A percentile compares a stretch with the other conserved stretches of the same genome.
Conservation (phyloP, 2,113 vertebrate genomes). For the Sinocyclocheilus anophthalmus region DNA sequence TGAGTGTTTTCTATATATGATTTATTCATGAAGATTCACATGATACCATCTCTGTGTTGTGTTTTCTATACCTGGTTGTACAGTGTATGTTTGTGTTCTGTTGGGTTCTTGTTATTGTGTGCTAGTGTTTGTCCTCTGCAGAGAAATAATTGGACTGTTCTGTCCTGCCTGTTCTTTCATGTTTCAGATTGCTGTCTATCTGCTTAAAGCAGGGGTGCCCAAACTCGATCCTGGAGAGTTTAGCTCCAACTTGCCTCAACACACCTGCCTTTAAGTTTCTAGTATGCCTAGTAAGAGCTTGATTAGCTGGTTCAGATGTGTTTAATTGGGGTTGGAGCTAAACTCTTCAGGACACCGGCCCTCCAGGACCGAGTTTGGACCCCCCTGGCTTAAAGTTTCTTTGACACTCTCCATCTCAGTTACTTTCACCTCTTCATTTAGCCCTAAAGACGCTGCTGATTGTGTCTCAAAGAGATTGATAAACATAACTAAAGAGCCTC, state of each 20-base stretch:
- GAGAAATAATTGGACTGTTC: conserved; percentile 6
- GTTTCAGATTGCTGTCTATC: conserved; percentile 1
- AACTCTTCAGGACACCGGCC: too few species aligned
- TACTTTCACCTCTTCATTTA: conserved; percentile 17
- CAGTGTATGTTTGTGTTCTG: not conserved
- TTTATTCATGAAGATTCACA: not conserved
- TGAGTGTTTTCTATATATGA: not conserved
- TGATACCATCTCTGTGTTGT: not conserved
- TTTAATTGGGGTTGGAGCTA: too few species aligned
- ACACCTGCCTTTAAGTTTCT: too few species aligned
- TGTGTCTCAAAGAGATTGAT: conserved; percentile 48
- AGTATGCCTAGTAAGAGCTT: too few species aligned
- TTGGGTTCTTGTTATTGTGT: not conserved
- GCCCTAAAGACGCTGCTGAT: not conserved
- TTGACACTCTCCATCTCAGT: not conserved
- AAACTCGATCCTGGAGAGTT: too few species aligned
- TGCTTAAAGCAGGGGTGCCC: not conserved
- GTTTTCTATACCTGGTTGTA: not conserved
- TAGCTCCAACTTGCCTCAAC: too few species aligned
- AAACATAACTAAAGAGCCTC: conserved; percentile 65
- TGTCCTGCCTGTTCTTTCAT: not conserved
- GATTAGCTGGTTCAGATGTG: too few species aligned
- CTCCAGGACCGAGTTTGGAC: too few species aligned
- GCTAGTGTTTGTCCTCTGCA: not conserved
- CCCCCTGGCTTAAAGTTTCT: not conserved